A percentile compares a stretch with the other conserved stretches of the same genome.
Conservation (phyloP, 2,888 invertebrate species). For the Gnatocerus cornutus region DNA sequence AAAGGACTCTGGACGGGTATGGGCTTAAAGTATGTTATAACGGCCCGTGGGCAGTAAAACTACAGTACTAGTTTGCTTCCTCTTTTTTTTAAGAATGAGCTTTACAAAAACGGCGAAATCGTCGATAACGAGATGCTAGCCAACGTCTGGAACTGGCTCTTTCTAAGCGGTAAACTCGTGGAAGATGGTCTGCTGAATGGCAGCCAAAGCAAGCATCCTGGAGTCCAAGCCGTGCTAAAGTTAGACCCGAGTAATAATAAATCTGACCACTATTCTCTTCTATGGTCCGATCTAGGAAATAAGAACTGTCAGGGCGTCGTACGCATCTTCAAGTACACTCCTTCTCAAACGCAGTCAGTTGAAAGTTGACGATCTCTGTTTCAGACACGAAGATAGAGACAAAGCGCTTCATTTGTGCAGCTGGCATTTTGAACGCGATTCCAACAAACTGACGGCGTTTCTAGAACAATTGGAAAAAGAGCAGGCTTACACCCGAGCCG, state of each 20-base stretch:
- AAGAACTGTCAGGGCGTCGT: constrained; percentile 72
- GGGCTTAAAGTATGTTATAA: constrained; percentile 82
- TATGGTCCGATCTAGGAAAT: constrained; percentile 79
- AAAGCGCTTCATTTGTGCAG: constrained; percentile 90
- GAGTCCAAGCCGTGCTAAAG: constrained; percentile 75
- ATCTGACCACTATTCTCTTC: constrained; percentile 77
- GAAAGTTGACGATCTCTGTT: constrained; percentile 23
- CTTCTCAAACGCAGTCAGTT: too few relatives aligned
- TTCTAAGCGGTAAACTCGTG: constrained; percentile 80
- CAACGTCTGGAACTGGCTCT: constrained; percentile 90
- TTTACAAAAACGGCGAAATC: constrained; percentile 86
- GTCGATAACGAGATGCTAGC: constrained; percentile 84
- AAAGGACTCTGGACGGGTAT: constrained; percentile 82
- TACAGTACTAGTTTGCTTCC: too few relatives aligned
- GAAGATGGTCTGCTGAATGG: constrained; percentile 78
- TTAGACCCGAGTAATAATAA: constrained; percentile 72
- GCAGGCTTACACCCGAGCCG: constrained; percentile 86
- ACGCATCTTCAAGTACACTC: constrained; percentile 73
- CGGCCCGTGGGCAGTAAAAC: too few relatives aligned
- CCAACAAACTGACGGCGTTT: constrained; percentile 73
- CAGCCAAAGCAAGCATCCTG: constrained; percentile 77
- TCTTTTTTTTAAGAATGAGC: constrained; percentile 75
- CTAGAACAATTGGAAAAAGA: constrained; percentile 82
- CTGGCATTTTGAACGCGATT: constrained; percentile 89
- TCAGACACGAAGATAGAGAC: constrained; percentile 83